Base-by-base conservation (phyloP, 2,797 vertebrate species). In the Eidolon dupreanum region DNA sequence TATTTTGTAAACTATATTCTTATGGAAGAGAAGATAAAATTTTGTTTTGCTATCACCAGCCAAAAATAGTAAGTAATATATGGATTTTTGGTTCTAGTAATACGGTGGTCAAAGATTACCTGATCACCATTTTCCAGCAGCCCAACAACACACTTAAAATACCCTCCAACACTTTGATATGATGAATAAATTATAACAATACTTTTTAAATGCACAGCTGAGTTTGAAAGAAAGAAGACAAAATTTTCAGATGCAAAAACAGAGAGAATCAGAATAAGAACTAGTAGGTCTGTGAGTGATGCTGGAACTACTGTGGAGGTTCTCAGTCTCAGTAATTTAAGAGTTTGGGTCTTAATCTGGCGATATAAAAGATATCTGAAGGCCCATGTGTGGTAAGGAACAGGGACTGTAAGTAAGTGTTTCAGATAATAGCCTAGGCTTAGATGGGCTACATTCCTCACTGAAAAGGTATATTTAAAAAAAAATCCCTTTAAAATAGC, bases 161-260 rank as follows among this genome's bases (percentile, higher is more conserved):
- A 49, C 28, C n/a, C n/a, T 41, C 41, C 66, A 75, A 86, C 13
- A 90, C 17, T 90, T 12, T 26, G 10, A 24, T 63, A 63, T 36
- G 22, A 55, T 43, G 38, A 55, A 66, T 66, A 86, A 92, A 85
- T 75, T 24, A 10, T 1, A 85, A 55, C 8, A 73, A 55, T 8
- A 61, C 53, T 31, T 74, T 93, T 65, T 63, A 90, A 86, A 86
- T 46, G 75, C 38, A 95, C 2, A 86, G 59, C 13, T 91, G 20
- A 81, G 57, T 36, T 13, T 55, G 12, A 15, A 89, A 74, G 36
- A 24, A 90, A 84, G 26, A 77, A 73, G 4, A 88, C 17, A 55
- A 85, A 96, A 85, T 55, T 91, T 31, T 59, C 33, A 38, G 93
- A 38, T 55, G 59, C 20, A 63, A 82, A n/a, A 61, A 90, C 43